phyloP scores from a whole-genome alignment of 30 jellyfish, hydroid and myxozoan species.

The Rhopilema esculentum region DNA sequence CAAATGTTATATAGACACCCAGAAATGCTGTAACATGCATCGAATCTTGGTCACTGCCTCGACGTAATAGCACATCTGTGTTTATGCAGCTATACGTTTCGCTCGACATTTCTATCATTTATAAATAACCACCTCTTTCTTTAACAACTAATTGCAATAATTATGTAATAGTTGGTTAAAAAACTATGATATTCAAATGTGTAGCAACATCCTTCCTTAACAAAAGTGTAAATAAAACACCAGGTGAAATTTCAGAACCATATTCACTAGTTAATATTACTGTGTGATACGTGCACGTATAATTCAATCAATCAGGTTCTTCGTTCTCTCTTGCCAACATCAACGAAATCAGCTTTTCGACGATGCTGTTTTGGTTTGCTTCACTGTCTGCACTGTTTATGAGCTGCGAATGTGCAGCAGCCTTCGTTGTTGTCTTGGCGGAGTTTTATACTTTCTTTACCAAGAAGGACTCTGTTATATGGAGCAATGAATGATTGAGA shows the following conservation, averaged over 20 bases:
- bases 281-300: too few species aligned
- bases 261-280: too few species aligned
- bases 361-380: background rate
- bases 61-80: slow-evolving; percentile 18
- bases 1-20: slow-evolving; percentile 19
- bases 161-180: background rate
- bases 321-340: background rate
- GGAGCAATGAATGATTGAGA: background rate
- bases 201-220: background rate
- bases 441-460: background rate
- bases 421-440: background rate
- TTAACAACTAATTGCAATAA: background rate
- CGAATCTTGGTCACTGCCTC: slow-evolving; percentile 31
- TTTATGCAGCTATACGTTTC: background rate
- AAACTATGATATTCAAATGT: background rate
- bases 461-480: too few species aligned
- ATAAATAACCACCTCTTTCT: background rate
- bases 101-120: background rate
- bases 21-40: slow-evolving; percentile 14
- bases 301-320: background rate
- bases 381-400: background rate
- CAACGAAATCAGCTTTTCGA: background rate
- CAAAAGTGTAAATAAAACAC: background rate
- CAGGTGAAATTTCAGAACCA: background rate
- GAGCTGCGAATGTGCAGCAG: background rate